Percentiles rank a stretch among this genome's conserved stretches.
phyloP scores from a whole-genome alignment of 2,113 vertebrate species.

The Bufo gargarizans region DNA sequence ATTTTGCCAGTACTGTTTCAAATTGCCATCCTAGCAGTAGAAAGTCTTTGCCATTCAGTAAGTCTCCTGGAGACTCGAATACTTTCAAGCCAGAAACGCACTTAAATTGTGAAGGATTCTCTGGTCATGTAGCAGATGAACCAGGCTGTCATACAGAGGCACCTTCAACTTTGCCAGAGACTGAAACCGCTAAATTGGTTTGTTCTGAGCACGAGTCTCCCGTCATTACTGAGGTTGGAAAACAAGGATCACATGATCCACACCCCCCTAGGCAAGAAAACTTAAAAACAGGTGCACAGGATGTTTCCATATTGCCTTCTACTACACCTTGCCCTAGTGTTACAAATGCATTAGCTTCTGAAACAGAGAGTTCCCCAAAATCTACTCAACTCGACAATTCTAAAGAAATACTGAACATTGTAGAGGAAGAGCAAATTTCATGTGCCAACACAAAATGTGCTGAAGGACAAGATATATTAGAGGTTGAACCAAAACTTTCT shows the following conservation, averaged over 20 bases:
- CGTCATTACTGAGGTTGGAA: slow-evolving; percentile 64
- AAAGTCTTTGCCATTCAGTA: slow-evolving; percentile 68
- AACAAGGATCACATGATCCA: slow-evolving; percentile 69
- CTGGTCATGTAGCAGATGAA: slow-evolving; percentile 64
- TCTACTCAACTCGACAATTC: background rate
- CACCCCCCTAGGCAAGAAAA: slow-evolving; percentile 58
- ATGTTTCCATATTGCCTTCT: background rate
- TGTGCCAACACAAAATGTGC: slow-evolving; percentile 38
- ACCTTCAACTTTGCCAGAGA: slow-evolving; percentile 61
- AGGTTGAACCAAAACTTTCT: slow-evolving; percentile 8
- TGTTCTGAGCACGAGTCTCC: slow-evolving; percentile 66
- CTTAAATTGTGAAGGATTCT: slow-evolving; percentile 61
- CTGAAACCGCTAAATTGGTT: slow-evolving; percentile 61
- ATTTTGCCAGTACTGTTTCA: slow-evolving; percentile 60
- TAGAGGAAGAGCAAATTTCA: slow-evolving; percentile 10
- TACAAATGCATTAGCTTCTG: background rate
- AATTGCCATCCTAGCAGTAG: slow-evolving; percentile 65
- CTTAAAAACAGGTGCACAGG: background rate
- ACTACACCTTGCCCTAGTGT: background rate
- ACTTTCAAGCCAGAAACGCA: slow-evolving; percentile 61
- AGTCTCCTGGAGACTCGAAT: slow-evolving; percentile 64
- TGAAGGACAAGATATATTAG: background rate
- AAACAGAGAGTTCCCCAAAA: slow-evolving; percentile 1
- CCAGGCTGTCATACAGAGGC: slow-evolving; percentile 68
- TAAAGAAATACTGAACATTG: background rate